Evolutionary conservation across 1,140 invertebrate species (phyloP), one percentile per base, ranked within the genome.

Genomic region (Pseudomyrmex sp.): DNA sequence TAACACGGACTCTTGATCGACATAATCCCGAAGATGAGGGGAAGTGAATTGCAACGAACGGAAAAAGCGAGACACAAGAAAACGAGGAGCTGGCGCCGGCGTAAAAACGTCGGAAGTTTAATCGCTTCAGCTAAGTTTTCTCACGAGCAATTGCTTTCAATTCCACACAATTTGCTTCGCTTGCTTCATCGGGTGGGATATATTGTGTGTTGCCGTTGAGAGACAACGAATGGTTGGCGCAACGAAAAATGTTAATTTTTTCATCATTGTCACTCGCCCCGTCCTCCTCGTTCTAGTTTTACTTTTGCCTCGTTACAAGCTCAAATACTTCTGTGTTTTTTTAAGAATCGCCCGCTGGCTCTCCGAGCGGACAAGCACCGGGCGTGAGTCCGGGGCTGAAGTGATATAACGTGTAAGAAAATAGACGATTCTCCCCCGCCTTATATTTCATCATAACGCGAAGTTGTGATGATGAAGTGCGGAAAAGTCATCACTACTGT

Each of bases 321-420:
- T 80, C 76, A 72, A 80, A 80, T 72, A 80, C 76, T 61, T 80
- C 44, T 18, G 15, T 80, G 76, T 72, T 80, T 80, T 80, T 80
- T 80, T 70, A 80, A 80, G 65, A 26, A 72, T 80, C 76, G 66
- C 76, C 23, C 66, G 20, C 76, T 15, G 8, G 52, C 65, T 79
- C 20, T 15, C 15, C 66, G 54, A 10, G n/a, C 76, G 66, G 20
- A 61, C 54, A 70, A 72, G 52, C 12, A 50, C 15, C 35, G 35
- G 15, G 23, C 44, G 54, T 46, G n/a, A 59, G 68, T 8, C 15
- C 15, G 54, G 35, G 10, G 10, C 66, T 72, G 61, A 72, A 80
- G 76, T 80, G 76, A 80, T 80, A 80, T 80, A 80, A 80, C 76
- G 76, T 80, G 76, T 80, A 80, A 80, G 76, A 70, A 80, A 80